A percentile compares a stretch with the other conserved stretches of the same genome.
These are phyloP conservation scores for Kuschelorhynchus macadamiae DNA, from an alignment of 2,888 invertebrate genomes.

Conservation along the genomic window DNA sequence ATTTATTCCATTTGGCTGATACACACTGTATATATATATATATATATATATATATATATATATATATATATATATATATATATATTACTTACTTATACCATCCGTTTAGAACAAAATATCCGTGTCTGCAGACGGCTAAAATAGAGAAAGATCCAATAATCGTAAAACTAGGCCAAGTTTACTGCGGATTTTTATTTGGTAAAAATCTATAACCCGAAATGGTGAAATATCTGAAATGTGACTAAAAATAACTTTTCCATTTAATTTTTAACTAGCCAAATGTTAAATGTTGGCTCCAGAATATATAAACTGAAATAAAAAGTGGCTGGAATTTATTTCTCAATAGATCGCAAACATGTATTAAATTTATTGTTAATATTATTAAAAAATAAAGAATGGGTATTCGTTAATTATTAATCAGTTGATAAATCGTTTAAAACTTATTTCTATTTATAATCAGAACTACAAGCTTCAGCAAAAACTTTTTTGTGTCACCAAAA, in stretches of 20 bases:
- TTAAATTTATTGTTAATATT: too few relatives aligned
- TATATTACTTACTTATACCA: too few relatives aligned
- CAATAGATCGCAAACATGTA: background rate
- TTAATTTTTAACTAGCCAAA: slow-evolving; percentile 24
- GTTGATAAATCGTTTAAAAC: slow-evolving; percentile 41
- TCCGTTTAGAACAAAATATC: slow-evolving; percentile 29
- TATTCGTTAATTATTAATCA: too few relatives aligned
- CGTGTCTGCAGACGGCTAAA: slow-evolving; percentile 27
- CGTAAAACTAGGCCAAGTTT: slow-evolving; percentile 42
- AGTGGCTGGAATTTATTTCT: too few relatives aligned
- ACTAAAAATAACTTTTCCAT: slow-evolving; percentile 37
- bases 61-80: too few relatives aligned
- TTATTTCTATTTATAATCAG: slow-evolving; percentile 40
- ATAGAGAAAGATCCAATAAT: slow-evolving; percentile 36
- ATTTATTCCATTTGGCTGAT: too few relatives aligned
- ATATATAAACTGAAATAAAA: slow-evolving; percentile 5
- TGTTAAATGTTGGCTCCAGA: slow-evolving; percentile 10
- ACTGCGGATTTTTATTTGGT: slow-evolving; percentile 41
- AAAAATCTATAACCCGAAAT: slow-evolving; percentile 39
- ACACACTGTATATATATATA: too few relatives aligned
- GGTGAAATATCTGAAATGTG: slow-evolving; percentile 17
- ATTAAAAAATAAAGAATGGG: too few relatives aligned
- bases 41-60: too few relatives aligned
- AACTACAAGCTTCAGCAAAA: slow-evolving; percentile 35
- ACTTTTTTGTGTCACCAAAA: slow-evolving; percentile 36